Conservation (phyloP, 2,113 vertebrate genomes). For the Psittacara wagleri region DNA sequence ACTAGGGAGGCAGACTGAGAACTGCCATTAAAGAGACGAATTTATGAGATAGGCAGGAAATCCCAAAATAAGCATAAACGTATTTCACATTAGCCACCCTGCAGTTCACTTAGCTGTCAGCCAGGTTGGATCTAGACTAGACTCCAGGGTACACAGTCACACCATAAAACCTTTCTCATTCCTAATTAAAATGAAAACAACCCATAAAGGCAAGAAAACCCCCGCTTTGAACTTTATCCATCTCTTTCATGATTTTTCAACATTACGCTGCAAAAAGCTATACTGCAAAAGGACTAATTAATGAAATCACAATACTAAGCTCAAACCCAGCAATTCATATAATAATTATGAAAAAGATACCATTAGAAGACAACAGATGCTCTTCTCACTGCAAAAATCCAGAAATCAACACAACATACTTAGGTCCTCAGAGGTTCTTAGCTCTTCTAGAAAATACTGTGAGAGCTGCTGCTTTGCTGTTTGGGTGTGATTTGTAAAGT, state of each 20-base stretch:
- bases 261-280: background rate
- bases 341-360: background rate
- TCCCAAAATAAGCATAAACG: fast-evolving
- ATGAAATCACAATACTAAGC: fast-evolving
- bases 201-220: fast-evolving
- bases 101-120: background rate
- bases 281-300: background rate
- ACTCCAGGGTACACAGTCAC: background rate
- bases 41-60: background rate
- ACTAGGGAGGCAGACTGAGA: background rate
- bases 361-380: fast-evolving
- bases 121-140: background rate
- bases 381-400: fast-evolving
- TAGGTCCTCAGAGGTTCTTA: fast-evolving
- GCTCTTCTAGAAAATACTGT: background rate
- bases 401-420: background rate
- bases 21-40: fast-evolving
- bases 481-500: background rate
- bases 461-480: background rate
- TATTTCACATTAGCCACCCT: fast-evolving
- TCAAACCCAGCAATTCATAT: background rate
- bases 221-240: fast-evolving
- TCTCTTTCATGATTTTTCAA: fast-evolving
- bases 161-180: background rate
- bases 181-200: background rate